Percentiles rank a stretch among this genome's conserved stretches.
These are phyloP conservation scores for Heliconius eleuchia DNA, from an alignment of 1,140 invertebrate genomes.

Conservation along the genomic window DNA sequence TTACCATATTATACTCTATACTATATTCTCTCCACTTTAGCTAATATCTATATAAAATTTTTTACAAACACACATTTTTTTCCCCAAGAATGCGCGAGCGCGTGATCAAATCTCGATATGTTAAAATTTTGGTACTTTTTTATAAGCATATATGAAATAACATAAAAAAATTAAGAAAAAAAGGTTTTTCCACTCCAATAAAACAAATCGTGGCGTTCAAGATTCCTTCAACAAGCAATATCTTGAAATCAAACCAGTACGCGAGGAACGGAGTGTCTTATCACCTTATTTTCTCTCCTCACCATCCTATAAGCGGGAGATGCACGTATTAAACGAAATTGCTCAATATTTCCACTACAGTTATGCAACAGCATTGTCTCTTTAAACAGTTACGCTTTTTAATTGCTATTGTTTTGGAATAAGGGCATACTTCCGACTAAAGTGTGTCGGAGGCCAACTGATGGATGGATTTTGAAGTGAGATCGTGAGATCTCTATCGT, in stretches of 20 bases:
- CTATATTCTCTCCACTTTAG: not conserved
- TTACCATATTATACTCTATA: not conserved
- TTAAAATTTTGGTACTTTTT: too few species aligned
- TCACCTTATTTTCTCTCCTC: not conserved
- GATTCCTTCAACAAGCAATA: not conserved
- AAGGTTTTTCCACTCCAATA: too few species aligned
- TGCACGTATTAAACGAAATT: not conserved
- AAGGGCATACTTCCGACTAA: conserved; percentile 5
- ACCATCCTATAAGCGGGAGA: not conserved
- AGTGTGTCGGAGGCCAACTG: not conserved
- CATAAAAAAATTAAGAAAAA: too few species aligned
- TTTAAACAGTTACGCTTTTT: conserved; percentile 18
- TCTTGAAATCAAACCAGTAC: not conserved
- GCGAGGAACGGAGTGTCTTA: not conserved
- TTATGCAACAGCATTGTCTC: conserved; percentile 16
- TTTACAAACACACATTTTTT: too few species aligned
- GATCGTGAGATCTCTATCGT: too few species aligned
- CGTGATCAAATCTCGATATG: too few species aligned
- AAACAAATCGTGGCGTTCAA: not conserved
- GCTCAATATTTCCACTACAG: conserved; percentile 4
- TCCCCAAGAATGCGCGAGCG: too few species aligned
- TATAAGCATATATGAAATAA: too few species aligned
- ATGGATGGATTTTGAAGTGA: not conserved
- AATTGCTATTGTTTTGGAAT: conserved; percentile 21
- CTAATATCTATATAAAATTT: too few species aligned